A percentile compares a stretch with the other conserved stretches of the same genome.
phyloP scores from a whole-genome alignment of 2,113 vertebrate genomes.

The Pao palembangensis region DNA sequence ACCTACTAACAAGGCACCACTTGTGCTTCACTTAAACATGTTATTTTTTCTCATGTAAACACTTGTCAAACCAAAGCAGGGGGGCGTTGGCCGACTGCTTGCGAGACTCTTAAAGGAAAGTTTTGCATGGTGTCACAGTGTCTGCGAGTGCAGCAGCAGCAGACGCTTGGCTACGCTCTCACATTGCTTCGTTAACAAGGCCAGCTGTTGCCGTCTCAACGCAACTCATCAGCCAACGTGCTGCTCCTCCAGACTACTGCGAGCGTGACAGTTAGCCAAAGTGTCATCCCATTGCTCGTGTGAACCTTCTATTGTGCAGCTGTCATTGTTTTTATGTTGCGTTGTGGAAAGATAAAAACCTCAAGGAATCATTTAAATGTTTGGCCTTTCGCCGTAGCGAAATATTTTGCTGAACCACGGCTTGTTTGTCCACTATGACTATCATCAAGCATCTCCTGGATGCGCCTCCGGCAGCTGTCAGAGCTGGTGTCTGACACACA shows the following conservation, averaged over 20 bases:
- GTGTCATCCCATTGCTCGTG: constrained; percentile 11
- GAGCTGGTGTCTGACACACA: constrained; percentile 11
- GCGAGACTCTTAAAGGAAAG: too few species aligned
- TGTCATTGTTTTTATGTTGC: too few species aligned
- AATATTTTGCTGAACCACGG: constrained; percentile 47
- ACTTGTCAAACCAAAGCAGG: too few species aligned
- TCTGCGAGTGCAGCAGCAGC: too few species aligned
- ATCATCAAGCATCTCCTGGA: constrained; percentile 45
- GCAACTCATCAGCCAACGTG: constrained; percentile 6
- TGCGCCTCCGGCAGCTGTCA: constrained; percentile 61
- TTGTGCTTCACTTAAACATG: too few species aligned
- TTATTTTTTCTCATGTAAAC: too few species aligned
- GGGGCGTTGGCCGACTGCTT: too few species aligned
- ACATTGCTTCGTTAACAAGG: too few species aligned
- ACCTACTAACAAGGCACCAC: too few species aligned
- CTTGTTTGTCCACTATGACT: constrained; percentile 59
- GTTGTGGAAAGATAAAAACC: too few species aligned
- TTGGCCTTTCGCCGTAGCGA: constrained; percentile 27
- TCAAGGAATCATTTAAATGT: not conserved
- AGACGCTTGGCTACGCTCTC: too few species aligned
- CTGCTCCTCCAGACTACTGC: constrained; percentile 8
- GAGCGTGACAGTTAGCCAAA: constrained; percentile 32
- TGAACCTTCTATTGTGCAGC: constrained; percentile 5
- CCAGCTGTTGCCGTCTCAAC: not conserved
- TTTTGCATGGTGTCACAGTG: too few species aligned